Conservation (phyloP, 1,140 invertebrate species). For the Geopemphigus sp. region DNA sequence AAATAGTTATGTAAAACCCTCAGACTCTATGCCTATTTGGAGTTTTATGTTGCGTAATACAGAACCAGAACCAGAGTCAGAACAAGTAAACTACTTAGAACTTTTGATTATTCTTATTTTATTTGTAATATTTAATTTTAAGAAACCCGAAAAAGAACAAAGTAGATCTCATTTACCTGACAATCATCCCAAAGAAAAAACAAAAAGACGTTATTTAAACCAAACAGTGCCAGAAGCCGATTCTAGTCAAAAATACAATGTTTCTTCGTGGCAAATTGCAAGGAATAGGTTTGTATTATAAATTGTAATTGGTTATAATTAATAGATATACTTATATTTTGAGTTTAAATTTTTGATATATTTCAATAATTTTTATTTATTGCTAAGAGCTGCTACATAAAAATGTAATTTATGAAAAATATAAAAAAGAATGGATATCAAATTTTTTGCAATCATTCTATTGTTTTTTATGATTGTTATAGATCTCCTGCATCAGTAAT, state of each 20-base stretch:
- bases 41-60: slow-evolving; percentile 42
- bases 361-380: too few species aligned
- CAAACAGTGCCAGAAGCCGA: slow-evolving; percentile 33
- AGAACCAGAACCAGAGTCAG: slow-evolving; percentile 42
- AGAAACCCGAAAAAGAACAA: slow-evolving; percentile 42
- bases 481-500: slow-evolving; percentile 25
- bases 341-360: too few species aligned
- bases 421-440: too few species aligned
- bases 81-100: slow-evolving; percentile 10
- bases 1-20: slow-evolving; percentile 41
- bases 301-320: too few species aligned
- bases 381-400: too few species aligned
- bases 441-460: too few species aligned
- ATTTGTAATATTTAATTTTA: neutral
- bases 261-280: slow-evolving; percentile 27
- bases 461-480: neutral
- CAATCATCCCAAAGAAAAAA: slow-evolving; percentile 43
- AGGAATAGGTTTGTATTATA: slow-evolving; percentile 18
- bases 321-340: too few species aligned
- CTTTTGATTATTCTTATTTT: neutral
- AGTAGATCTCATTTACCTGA: slow-evolving; percentile 41
- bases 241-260: slow-evolving; percentile 29
- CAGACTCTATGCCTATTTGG: slow-evolving; percentile 42
- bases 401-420: too few species aligned
- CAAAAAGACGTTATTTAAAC: slow-evolving; percentile 36